These are phyloP conservation scores for Lagodon rhomboides DNA, from an alignment of 2,797 vertebrate species.

Conservation along the genomic window DNA sequence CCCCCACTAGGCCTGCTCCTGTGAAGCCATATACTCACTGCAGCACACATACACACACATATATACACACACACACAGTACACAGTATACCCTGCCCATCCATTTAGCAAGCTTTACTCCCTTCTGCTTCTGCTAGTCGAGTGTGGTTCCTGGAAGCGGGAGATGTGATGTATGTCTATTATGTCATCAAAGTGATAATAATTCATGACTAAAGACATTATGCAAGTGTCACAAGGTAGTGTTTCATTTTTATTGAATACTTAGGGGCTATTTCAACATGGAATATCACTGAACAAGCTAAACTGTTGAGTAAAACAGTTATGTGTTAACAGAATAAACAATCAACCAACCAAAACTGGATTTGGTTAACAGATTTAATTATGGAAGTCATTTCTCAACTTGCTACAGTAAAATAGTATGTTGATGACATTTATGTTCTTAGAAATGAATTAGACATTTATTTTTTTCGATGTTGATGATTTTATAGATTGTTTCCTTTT, in stretches of 20 bases:
- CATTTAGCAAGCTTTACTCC: conserved; percentile 45
- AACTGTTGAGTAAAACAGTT: background rate
- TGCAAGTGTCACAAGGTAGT: conserved; percentile 15
- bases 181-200: conserved; percentile 31
- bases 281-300: conserved; percentile 15
- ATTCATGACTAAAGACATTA: conserved; percentile 41
- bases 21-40: conserved; percentile 46
- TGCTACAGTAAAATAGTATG: too few species aligned
- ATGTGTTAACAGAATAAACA: background rate
- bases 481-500: too few species aligned
- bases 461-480: too few species aligned
- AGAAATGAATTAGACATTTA: too few species aligned
- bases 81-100: conserved; percentile 32
- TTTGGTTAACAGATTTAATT: background rate
- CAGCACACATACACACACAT: conserved; percentile 22
- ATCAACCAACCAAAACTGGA: background rate
- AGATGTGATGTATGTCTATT: conserved; percentile 38
- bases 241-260: conserved; percentile 41
- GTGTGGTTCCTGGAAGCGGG: conserved; percentile 44
- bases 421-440: too few species aligned
- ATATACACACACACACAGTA: conserved; percentile 43
- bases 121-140: conserved; percentile 23
- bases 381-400: too few species aligned
- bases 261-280: conserved; percentile 15
- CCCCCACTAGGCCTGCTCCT: conserved; percentile 62